Conservation (phyloP, 2,797 vertebrate genomes). For the Pantherophis alleghaniensis region DNA sequence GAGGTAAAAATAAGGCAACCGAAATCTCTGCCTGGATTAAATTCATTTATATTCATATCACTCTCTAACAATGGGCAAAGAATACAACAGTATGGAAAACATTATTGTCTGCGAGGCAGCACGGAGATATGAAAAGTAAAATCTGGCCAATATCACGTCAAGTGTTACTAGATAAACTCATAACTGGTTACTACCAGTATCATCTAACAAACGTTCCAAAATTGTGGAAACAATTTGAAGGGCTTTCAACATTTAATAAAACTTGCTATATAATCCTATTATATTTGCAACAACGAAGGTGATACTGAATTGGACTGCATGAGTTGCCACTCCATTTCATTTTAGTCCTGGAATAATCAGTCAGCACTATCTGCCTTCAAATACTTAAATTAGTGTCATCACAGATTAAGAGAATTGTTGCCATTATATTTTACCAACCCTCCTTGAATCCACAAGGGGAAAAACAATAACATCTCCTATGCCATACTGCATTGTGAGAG, state of each 20-base stretch:
- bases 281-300: not conserved
- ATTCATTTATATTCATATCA: not conserved
- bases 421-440: not conserved
- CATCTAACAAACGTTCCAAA: not conserved
- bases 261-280: not conserved
- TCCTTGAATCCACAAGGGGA: not conserved
- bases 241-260: not conserved
- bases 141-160: not conserved
- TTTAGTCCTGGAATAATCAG: not conserved
- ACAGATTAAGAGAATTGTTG: not conserved
- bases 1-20: not conserved
- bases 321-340: not conserved
- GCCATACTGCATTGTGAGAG: not conserved
- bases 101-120: not conserved
- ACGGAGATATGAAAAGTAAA: not conserved
- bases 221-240: not conserved
- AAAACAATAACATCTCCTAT: not conserved
- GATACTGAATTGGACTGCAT: not conserved
- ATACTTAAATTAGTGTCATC: not conserved
- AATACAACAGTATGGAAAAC: not conserved
- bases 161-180: not conserved
- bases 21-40: not conserved
- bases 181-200: not conserved
- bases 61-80: not conserved
- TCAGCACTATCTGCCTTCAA: not conserved